phyloP scores from a whole-genome alignment of 1,140 invertebrate genomes.

The Neodiprion lecontei region DNA sequence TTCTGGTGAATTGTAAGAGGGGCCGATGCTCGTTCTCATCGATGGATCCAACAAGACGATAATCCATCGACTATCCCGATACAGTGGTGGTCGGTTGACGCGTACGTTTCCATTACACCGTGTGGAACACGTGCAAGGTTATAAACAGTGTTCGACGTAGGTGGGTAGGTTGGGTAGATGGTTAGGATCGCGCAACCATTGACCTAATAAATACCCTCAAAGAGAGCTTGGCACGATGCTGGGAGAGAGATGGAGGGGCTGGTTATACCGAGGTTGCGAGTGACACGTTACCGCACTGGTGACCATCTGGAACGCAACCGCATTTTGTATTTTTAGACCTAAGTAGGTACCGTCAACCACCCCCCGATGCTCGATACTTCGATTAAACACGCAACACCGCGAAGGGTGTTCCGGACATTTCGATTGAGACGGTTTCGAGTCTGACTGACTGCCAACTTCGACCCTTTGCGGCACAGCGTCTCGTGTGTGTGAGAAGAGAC shows the following conservation, averaged over 20 bases:
- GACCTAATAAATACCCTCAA: constrained; percentile 42
- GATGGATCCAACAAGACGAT: constrained; percentile 25
- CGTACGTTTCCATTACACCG: constrained; percentile 19
- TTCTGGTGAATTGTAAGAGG: background rate
- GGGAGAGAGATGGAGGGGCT: background rate
- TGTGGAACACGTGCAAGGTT: constrained; percentile 22
- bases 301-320: constrained; percentile 44
- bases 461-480: too few species aligned
- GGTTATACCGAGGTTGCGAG: constrained; percentile 12
- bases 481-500: too few species aligned
- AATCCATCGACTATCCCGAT: too few species aligned
- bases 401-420: too few species aligned
- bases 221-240: constrained; percentile 19
- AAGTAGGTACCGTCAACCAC: too few species aligned
- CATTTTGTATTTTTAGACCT: too few species aligned
- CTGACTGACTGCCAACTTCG: too few species aligned
- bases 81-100: too few species aligned
- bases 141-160: too few species aligned
- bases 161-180: background rate
- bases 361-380: too few species aligned
- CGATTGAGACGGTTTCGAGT: too few species aligned
- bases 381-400: too few species aligned
- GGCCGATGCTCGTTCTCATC: constrained; percentile 34
- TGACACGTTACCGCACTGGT: constrained; percentile 49
- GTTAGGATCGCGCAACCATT: constrained; percentile 16